phyloP scores from a whole-genome alignment of 2,113 vertebrate genomes.

The Gnathonemus longibarbis region DNA sequence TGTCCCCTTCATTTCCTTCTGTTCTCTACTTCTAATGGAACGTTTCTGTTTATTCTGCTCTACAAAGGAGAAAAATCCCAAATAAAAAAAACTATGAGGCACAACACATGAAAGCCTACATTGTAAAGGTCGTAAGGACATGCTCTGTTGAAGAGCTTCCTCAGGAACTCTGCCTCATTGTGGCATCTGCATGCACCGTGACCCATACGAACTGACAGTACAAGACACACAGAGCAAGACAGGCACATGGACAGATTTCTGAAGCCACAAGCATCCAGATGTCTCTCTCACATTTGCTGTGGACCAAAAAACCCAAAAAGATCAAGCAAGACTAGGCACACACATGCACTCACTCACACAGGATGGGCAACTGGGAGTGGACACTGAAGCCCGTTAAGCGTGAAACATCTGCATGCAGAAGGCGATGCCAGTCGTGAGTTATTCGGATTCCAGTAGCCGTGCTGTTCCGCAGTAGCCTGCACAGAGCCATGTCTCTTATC shows the following conservation, averaged over 20 bases:
- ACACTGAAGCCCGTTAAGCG: background rate
- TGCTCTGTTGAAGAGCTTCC: background rate
- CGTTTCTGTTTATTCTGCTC: background rate
- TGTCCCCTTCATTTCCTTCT: background rate
- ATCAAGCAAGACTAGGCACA: background rate
- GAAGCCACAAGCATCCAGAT: background rate
- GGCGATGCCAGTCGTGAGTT: background rate
- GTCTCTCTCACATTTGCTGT: background rate
- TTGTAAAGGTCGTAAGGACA: background rate
- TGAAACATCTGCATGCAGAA: background rate
- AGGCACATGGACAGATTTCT: background rate
- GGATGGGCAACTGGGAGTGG: background rate
- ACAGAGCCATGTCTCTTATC: background rate
- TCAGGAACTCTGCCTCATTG: background rate
- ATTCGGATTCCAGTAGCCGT: background rate
- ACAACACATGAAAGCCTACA: background rate
- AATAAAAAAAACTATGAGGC: background rate
- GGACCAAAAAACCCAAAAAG: background rate
- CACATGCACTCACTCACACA: background rate
- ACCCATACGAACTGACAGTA: background rate
- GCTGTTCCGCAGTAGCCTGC: background rate
- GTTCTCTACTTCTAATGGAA: background rate
- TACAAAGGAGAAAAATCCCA: background rate
- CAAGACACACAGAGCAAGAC: background rate
- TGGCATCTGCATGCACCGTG: background rate